These are phyloP conservation scores for Danionella cerebrum DNA, from an alignment of 2,113 vertebrate species.

Conservation along the genomic window DNA sequence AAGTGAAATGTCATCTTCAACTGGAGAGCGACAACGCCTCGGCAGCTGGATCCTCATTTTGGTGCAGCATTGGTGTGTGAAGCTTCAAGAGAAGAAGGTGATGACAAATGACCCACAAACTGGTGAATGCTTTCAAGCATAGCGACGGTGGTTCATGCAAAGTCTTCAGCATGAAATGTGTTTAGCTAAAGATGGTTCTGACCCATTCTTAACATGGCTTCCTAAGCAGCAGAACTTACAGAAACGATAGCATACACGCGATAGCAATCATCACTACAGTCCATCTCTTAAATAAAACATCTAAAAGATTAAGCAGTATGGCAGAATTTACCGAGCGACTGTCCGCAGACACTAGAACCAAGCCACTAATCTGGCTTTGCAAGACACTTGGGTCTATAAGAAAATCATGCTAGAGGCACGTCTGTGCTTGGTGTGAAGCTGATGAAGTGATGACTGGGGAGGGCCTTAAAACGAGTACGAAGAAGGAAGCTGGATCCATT, in stretches of 20 bases:
- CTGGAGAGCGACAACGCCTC: conserved; percentile 5
- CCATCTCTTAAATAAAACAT: conserved; percentile 28
- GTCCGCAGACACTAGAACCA: not conserved
- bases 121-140: conserved; percentile 25
- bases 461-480: not conserved
- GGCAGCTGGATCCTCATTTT: not conserved
- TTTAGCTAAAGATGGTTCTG: conserved; percentile 1
- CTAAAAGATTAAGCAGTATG: conserved; percentile 25
- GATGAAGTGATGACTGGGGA: not conserved
- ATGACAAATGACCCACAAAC: conserved; percentile 15
- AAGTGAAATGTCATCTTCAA: not conserved
- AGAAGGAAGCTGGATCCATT: too few species aligned
- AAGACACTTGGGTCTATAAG: conserved; percentile 12
- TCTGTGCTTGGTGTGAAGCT: conserved; percentile 2
- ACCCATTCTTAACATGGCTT: conserved; percentile 13
- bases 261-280: conserved; percentile 13
- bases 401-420: conserved; percentile 16
- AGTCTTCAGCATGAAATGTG: conserved; percentile 18
- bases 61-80: not conserved
- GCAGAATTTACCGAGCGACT: not conserved
- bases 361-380: not conserved
- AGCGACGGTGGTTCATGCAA: conserved; percentile 35
- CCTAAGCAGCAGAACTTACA: conserved; percentile 32
- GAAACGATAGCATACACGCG: conserved; percentile 23
- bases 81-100: not conserved